These are phyloP conservation scores for Emys orbicularis DNA, from an alignment of 2,797 vertebrate species.

Conservation along the genomic window DNA sequence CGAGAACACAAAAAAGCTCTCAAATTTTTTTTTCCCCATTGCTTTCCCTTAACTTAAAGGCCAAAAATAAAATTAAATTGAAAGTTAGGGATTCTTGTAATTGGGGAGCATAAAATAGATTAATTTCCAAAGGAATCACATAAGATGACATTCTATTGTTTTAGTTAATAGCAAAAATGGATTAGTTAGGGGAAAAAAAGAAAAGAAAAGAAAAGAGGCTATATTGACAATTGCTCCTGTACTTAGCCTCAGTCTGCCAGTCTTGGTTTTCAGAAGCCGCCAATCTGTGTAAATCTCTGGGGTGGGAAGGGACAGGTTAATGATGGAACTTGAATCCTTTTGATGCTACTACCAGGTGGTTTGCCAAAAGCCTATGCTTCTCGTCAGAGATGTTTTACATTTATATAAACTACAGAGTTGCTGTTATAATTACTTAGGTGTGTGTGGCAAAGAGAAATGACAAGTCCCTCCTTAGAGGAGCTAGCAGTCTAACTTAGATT, in stretches of 20 bases:
- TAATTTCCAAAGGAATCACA: background rate
- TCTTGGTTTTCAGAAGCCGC: background rate
- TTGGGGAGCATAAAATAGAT: background rate
- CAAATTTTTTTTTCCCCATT: background rate
- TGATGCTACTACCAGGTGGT: background rate
- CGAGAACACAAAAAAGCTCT: background rate
- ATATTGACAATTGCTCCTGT: background rate
- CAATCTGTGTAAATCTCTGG: background rate
- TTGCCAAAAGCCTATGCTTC: background rate
- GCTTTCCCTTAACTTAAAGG: constrained; percentile 14
- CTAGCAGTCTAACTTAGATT: background rate
- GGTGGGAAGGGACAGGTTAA: background rate
- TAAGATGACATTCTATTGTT: background rate
- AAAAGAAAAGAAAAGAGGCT: background rate
- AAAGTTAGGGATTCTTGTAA: background rate
- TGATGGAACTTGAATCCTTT: background rate
- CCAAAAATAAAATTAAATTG: constrained; percentile 18
- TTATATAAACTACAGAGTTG: background rate
- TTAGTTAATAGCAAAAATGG: constrained; percentile 39
- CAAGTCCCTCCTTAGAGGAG: background rate
- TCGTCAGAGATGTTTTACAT: background rate
- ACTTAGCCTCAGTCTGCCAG: background rate
- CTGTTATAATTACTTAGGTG: background rate
- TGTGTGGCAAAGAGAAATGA: background rate
- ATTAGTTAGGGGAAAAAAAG: background rate